Evolutionary conservation across 2,888 invertebrate species (phyloP), one percentile per base, ranked within the genome.

Genomic region (Gymnosoma rotundatum): DNA sequence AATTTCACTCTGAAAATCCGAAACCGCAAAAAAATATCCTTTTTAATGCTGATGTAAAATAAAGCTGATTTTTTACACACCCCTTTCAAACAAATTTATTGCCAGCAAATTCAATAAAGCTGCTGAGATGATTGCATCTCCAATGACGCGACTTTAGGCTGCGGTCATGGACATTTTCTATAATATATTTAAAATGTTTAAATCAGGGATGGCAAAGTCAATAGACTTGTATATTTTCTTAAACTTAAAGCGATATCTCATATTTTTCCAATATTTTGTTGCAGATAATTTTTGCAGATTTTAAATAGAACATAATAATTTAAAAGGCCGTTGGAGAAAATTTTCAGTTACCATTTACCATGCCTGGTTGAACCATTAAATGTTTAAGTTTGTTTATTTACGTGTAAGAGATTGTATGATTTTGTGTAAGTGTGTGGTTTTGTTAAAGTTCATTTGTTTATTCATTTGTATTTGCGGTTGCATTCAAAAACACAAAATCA

Each of bases 401-500:
- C 9, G 21, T 66, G 36, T 18, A 20, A 20, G 25, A 52, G 3
- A 42, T 4, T 45, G 42, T 8, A 4, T 25, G 32, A 8, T 9
- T 42, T 10, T 42, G 12, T 48, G 21, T 20, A 9, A 48, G 20
- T 36, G 14, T 25, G 14, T 36, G 12, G 10, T 7, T 48, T 25
- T 50, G 10, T 18, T 18, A 16, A 16, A 21, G 21, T 20, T 61
- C 60, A 54, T 61, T 67, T 73, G 70, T 70, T 63, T 75, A 66
- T n/a, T 52, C 69, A 64, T 60, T 79, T 81, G 61, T 54, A 45
- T 63, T 63, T 84, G 80, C 20, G 81, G 78, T 69, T 81, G 73
- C 61, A 52, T 83, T 76, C n/a, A 73, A 56, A 73, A 56, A 73
- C 12, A 64, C 73, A 80, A 74, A 80, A 78, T 67, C 83, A 81